Evolutionary conservation across 2,888 invertebrate genomes (phyloP).

Genomic region (Parochlus steinenii): DNA sequence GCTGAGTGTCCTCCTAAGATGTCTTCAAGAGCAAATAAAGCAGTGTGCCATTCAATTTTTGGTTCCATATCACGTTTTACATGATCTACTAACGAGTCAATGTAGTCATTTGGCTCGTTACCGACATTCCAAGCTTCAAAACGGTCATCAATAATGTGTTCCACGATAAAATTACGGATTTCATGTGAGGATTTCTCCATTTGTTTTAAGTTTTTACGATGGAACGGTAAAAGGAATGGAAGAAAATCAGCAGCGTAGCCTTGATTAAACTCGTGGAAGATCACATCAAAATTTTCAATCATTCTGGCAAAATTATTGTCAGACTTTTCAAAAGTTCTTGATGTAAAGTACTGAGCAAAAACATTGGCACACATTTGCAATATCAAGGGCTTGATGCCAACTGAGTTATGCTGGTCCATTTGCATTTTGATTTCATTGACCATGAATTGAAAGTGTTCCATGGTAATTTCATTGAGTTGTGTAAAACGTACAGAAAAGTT

Average conservation of each 20-base stretch:
- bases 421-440: slow-evolving; percentile 20
- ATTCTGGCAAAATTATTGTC: slow-evolving; percentile 31
- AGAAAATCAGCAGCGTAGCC: slow-evolving; percentile 49
- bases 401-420: slow-evolving; percentile 7
- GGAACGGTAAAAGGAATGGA: slow-evolving; percentile 40
- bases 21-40: slow-evolving; percentile 29
- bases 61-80: slow-evolving; percentile 29
- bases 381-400: slow-evolving; percentile 32
- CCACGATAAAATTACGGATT: slow-evolving; percentile 37
- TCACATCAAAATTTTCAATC: slow-evolving; percentile 39
- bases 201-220: slow-evolving; percentile 32
- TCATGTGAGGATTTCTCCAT: slow-evolving; percentile 34
- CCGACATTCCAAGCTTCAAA: slow-evolving; percentile 22
- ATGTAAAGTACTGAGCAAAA: slow-evolving; percentile 43
- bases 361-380: slow-evolving; percentile 39
- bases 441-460: slow-evolving; percentile 26
- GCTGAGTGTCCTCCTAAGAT: slow-evolving; percentile 47
- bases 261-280: slow-evolving; percentile 51
- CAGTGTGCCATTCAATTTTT: slow-evolving; percentile 33
- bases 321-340: slow-evolving; percentile 31
- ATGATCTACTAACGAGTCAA: slow-evolving; percentile 39
- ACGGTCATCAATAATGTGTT: slow-evolving; percentile 33
- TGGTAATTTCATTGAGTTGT: slow-evolving; percentile 34
- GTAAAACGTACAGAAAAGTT: slow-evolving; percentile 36
- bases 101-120: slow-evolving; percentile 34